phyloP scores from a whole-genome alignment of 2,113 vertebrate genomes.

The Ceuthmochares aereus region DNA sequence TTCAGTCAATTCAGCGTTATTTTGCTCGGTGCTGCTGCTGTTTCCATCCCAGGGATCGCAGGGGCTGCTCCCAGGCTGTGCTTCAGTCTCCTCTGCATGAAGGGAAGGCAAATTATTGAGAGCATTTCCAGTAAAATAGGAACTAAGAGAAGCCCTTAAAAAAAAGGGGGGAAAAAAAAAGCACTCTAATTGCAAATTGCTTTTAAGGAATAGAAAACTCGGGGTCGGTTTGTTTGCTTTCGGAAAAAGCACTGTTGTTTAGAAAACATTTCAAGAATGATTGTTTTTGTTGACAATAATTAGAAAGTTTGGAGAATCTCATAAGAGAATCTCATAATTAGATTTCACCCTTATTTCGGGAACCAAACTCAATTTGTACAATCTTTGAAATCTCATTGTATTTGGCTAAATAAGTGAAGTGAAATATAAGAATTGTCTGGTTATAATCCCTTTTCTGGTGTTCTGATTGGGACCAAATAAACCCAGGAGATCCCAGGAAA shows the following conservation, averaged over 20 bases:
- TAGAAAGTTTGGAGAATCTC: not conserved
- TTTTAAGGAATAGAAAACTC: not conserved
- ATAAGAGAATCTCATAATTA: not conserved
- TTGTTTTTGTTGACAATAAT: not conserved
- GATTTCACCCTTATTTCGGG: not conserved
- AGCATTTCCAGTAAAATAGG: not conserved
- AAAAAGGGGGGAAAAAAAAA: not conserved
- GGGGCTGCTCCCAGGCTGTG: not conserved
- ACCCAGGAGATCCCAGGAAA: not conserved
- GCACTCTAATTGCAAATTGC: not conserved
- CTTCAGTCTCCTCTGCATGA: accelerated
- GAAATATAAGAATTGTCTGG: not conserved
- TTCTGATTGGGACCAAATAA: not conserved
- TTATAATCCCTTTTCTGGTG: not conserved
- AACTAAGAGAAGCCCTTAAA: not conserved
- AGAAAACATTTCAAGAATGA: not conserved
- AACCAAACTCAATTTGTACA: not conserved
- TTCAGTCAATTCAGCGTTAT: not conserved
- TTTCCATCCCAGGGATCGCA: accelerated
- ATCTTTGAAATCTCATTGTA: not conserved
- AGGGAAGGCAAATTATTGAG: accelerated
- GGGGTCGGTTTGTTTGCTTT: not conserved
- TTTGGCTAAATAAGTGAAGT: not conserved
- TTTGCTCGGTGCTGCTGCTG: not conserved
- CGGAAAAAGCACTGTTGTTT: not conserved